Evolutionary conservation across 2,113 vertebrate species (phyloP).

Genomic region (Scophthalmus maximus): DNA sequence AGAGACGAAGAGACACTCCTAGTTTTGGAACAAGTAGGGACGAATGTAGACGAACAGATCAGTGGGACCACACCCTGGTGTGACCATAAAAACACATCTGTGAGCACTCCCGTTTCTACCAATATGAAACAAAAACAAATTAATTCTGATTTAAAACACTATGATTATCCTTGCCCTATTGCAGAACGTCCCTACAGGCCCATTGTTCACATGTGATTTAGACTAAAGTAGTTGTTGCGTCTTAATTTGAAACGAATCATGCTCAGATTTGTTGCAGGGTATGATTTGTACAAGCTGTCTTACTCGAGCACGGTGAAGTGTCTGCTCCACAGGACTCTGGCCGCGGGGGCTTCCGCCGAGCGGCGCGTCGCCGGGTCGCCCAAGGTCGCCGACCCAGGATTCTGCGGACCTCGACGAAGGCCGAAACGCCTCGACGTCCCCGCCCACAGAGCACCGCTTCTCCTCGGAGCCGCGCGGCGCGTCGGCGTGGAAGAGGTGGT

Average conservation of each 20-base stretch:
- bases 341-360: neutral
- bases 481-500: constrained; percentile 20
- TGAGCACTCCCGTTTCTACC: neutral
- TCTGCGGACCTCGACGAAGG: constrained; percentile 11
- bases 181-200: too few relatives aligned
- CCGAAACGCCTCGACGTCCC: neutral
- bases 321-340: constrained; percentile 22
- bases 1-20: constrained; percentile 16
- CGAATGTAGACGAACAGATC: constrained; percentile 24
- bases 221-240: too few relatives aligned
- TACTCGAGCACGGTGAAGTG: constrained; percentile 27
- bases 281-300: constrained; percentile 9
- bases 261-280: neutral
- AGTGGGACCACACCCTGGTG: constrained; percentile 29
- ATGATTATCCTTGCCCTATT: too few relatives aligned
- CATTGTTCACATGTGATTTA: too few relatives aligned
- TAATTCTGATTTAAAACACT: too few relatives aligned
- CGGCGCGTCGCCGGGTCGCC: constrained; percentile 1
- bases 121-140: too few relatives aligned
- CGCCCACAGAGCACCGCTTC: neutral
- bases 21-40: constrained; percentile 40
- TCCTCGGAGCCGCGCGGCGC: neutral
- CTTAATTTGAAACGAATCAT: neutral
- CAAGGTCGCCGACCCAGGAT: constrained; percentile 10
- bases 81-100: neutral